Base-by-base conservation (phyloP, 1,140 invertebrate species). In the Wasmannia auropunctata region DNA sequence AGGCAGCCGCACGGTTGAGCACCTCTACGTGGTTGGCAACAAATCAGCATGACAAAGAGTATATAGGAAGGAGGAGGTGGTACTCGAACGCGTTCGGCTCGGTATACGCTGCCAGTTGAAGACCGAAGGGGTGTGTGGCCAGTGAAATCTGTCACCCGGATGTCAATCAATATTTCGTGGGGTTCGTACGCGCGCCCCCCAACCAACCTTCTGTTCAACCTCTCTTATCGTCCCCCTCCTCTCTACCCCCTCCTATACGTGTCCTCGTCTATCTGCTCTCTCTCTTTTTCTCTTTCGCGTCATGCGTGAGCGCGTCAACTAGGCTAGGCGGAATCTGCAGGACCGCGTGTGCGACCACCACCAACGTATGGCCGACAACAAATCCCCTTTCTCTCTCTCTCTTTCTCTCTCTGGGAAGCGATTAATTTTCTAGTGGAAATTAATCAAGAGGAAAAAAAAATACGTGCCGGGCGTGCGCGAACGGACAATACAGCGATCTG, bases 91-190 rank as follows among this genome's bases (percentile, higher is more conserved):
- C 70, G 69, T 56, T 76, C 22, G 62, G 54, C 49, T 14, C 54
- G 51, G 90, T 88, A 87, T 90, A 90, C 87, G 90, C 77, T 87
- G 92, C 88, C 79, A 88, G 87, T 84, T 86, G 81, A 86, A 72
- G 83, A 69, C 80, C 63, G 87, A 91, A 92, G 89, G 92, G 93
- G 93, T 93, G 91, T 90, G 89, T 92, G 92, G 90, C 91, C 90
- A 93, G 91, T 91, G 89, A 94, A 94, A 94, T 94, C 93, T 94
- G 94, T 94, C 94, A 94, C 93, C 92, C 93, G 93, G 91, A 93
- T 94, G 93, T 94, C 93, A 94, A 94, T 94, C 93, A 94, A 94
- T 94, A 94, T 94, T 93, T 93, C 92, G 88, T 93, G 92, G 92
- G 93, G 93, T 91, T 93, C 88, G 88, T 79, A 60, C 43, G 40